Base-by-base conservation (phyloP, 1,140 invertebrate species). In the Kradibia gibbosae region DNA sequence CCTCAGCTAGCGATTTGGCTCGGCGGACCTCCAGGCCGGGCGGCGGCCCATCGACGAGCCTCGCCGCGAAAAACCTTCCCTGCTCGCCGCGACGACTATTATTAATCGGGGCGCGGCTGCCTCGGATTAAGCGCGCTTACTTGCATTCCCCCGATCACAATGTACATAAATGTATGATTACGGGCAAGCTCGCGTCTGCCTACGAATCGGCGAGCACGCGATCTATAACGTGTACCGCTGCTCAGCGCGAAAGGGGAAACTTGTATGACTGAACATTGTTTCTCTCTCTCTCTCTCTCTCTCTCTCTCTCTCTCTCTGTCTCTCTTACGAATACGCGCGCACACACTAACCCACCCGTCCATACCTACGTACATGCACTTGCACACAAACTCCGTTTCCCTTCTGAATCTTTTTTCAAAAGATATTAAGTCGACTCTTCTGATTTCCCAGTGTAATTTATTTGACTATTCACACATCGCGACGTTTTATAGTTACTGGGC, bases 381-480 rank as follows among this genome's bases (percentile, higher is more conserved):
- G n/a, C n/a, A n/a, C n/a, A n/a, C n/a, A n/a, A n/a, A n/a, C n/a
- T n/a, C n/a, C n/a, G n/a, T n/a, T 57, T 72, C 45, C 53, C 28
- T 57, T 36, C 73, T 48, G 7, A 10, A 48, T 10, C 45, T 11
- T 65, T 80, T 48, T 62, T 65, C 34, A 50, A 71, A 36, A 75
- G 39, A 74, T 10, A 20, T 53, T 20, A 75, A 62, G 17, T 67
- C 53, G 55, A 72, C 72, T 74, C 36, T 81, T 60, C 17, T 67
- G n/a, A 67, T 28, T 76, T 57, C 28, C 11, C 74, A 42, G 53
- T 73, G 67, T 80, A 77, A 80, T 80, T 84, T 82, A 80, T 82
- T 80, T 67, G 57, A 81, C 48, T 28, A 50, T 34, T 80, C 34
- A 73, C 57, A 39, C 31, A 48, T 20, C 36, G 53, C 62, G 48